These are phyloP conservation scores for Melospiza melodia DNA, from an alignment of 2,113 vertebrate genomes.

Conservation along the genomic window DNA sequence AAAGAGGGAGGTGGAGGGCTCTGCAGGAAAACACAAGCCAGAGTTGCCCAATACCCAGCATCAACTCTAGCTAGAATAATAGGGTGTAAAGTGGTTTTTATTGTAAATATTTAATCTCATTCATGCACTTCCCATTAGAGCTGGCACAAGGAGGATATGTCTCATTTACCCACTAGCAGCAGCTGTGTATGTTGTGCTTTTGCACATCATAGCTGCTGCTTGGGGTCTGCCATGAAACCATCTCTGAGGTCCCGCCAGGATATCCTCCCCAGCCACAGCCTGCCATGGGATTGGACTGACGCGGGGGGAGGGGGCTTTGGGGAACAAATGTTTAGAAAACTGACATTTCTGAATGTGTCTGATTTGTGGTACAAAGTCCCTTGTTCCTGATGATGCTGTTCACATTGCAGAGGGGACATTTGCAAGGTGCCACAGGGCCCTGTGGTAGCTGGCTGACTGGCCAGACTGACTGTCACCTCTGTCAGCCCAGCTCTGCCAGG, in stretches of 20 bases:
- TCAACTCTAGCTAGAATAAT: neutral
- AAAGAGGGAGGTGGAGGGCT: neutral
- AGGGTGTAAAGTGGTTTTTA: neutral
- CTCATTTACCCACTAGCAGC: neutral
- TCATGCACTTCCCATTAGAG: neutral
- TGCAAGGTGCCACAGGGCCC: neutral
- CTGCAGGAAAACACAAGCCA: neutral
- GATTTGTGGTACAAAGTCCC: neutral
- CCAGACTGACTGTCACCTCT: neutral
- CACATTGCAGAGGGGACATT: neutral
- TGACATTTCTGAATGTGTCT: neutral
- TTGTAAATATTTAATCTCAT: conserved; percentile 32
- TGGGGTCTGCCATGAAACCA: neutral
- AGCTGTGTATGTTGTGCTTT: neutral
- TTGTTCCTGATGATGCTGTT: neutral
- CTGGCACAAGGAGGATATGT: neutral
- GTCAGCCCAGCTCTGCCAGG: neutral
- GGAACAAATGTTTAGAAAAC: neutral
- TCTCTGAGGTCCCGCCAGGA: neutral
- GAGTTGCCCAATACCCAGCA: neutral
- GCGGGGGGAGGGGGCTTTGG: neutral
- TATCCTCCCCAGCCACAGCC: neutral
- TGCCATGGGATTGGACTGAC: neutral
- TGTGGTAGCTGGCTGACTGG: neutral
- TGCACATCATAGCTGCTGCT: neutral